phyloP scores from a whole-genome alignment of 2,113 vertebrate species.

The Monopterus albus region DNA sequence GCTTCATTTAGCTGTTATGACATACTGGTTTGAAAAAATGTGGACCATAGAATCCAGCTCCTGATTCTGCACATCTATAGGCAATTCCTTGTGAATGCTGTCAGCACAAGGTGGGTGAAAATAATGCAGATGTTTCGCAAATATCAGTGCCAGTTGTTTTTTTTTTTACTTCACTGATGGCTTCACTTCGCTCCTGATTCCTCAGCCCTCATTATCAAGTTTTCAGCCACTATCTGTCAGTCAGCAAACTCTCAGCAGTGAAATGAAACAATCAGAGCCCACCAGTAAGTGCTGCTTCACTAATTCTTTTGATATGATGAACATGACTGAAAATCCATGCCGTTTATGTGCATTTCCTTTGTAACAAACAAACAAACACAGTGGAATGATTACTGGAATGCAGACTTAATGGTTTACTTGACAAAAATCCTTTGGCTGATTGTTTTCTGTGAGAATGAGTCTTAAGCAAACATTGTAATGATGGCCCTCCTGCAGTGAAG shows the following conservation, averaged over 20 bases:
- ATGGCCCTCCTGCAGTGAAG: neutral
- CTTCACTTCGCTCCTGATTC: no score
- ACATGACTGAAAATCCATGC: neutral
- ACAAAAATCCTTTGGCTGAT: neutral
- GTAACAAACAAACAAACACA: neutral
- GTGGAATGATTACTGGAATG: neutral
- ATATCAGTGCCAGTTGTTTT: no score
- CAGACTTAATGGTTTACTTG: neutral
- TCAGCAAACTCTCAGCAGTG: neutral
- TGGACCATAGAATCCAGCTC: neutral
- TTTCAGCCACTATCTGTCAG: no score
- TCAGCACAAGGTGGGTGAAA: neutral
- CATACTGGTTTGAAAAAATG: neutral
- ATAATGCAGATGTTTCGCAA: neutral
- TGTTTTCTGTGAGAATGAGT: constrained; percentile 3
- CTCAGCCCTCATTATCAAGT: no score
- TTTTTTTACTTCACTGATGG: neutral
- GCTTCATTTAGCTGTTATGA: no score
- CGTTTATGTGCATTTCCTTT: neutral
- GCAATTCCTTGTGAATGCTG: neutral
- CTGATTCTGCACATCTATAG: neutral
- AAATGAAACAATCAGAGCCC: neutral
- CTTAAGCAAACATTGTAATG: neutral
- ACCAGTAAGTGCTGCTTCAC: neutral
- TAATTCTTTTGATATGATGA: neutral